Base-by-base conservation (phyloP, 2,113 vertebrate genomes). In the Tauraco erythrolophus region DNA sequence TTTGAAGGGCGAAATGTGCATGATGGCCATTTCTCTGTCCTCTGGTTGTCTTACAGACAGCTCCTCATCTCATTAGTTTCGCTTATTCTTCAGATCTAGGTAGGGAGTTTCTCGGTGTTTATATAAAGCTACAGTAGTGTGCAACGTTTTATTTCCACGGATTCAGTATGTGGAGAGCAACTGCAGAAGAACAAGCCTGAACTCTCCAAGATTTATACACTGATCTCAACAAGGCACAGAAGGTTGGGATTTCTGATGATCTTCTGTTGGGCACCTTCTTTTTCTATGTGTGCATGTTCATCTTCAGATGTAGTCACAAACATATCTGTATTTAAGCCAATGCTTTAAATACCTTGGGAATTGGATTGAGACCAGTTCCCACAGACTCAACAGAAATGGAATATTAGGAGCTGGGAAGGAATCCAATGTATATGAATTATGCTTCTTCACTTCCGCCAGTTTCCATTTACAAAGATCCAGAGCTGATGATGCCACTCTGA, bases 321-420 rank as follows among this genome's bases (percentile, higher is more conserved):
- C 81, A 46, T 9, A 76, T 71, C 30, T 76, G 13, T 84, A 61
- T 92, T 84, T 86, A 78, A 94, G 57, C 33, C 56, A 75, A 33
- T 72, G 75, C 31, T 80, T 87, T 84, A 91, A 87, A 92, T 78
- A 51, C 16, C 77, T 77, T 62, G 89, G 89, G 62, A 96, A 88
- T 56, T 77, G 75, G 45, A 82, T 72, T 79, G 37, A 72, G 25
- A 75, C 37, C 19, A 88, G 48, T 93, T 97, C 91, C 78, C 78
- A 94, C 66, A 95, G 91, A 79, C 31, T 86, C 14, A 39, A 46
- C 28, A 70, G 51, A 92, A 93, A 89, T 87, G 37, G 60, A 87
- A 96, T 92, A 94, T 84, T 82, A 89, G 39, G 14, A 61, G 79
- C 43, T 85, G 75, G 89, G 72, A 84, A 94, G 41, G 89, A 84